Evolutionary conservation across 2,888 invertebrate genomes (phyloP), one percentile per base, ranked within the genome.

Genomic region (Cyaniris semiargus): DNA sequence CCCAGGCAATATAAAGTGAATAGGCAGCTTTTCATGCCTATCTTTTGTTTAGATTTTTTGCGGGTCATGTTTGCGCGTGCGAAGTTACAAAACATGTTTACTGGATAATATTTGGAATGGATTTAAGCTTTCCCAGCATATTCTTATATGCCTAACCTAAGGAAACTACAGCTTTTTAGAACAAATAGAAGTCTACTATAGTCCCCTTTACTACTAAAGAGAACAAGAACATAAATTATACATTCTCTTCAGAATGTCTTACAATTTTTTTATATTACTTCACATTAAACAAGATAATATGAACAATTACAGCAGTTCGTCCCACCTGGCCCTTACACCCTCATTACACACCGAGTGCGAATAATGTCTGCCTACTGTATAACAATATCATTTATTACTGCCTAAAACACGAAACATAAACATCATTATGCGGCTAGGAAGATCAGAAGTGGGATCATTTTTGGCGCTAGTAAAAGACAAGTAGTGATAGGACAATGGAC

Each of bases 331-430:
- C 53, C 27, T 53, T 13, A 72, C 72, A 72, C 72, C 53, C 48
- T 48, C 23, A 74, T 48, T 72, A 34, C 21, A 74, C 53, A 1
- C 74, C 74, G 74, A 48, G 53, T 74, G 74, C 53, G n/a, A 71
- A 8, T 38, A 71, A 71, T 38, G 70, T 31, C 34, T 27, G 15
- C 21, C 13, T 27, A 27, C 15, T 38, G 72, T 72, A 72, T 21
- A 44, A 72, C 27, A 66, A 31, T 66, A 66, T 15, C 27, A 31
- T 31, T 66, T 66, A 66, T 23, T 10, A 13, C 23, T 66, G 23
- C n/a, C 18, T 58, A n/a, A 6, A 58, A 58, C 58, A 0, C 13
- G 58, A 31, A 21, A 58, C 58, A 58, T 58, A 58, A 58, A 58
- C 58, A 58, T 21, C 21, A 58, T 58, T n/a, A 58, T 21, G 58